Evolutionary conservation across 2,797 vertebrate genomes (phyloP).

Genomic region (Paramormyrops hopkinsi): DNA sequence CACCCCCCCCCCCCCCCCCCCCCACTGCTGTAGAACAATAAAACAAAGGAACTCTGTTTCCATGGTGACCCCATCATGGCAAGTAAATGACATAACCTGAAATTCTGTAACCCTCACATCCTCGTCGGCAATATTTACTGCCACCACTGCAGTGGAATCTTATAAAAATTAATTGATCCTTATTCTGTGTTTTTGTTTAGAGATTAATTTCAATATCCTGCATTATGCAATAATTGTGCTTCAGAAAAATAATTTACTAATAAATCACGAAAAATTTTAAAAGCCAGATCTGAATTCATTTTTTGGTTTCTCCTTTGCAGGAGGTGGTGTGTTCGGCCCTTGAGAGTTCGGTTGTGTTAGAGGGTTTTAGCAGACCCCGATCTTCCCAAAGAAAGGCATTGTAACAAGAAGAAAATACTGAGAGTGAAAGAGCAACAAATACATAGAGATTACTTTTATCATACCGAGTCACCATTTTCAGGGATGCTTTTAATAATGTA

Average conservation of each 20-base stretch:
- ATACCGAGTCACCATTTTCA: background rate
- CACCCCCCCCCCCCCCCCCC: background rate
- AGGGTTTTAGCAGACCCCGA: background rate
- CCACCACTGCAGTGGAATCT: background rate
- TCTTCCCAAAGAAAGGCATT: background rate
- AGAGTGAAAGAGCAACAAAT: background rate
- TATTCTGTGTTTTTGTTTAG: background rate
- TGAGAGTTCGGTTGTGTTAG: background rate
- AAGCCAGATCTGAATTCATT: background rate
- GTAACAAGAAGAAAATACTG: background rate
- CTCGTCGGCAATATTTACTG: background rate
- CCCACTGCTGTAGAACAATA: background rate
- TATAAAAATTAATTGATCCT: background rate
- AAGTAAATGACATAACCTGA: background rate
- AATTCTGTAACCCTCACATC: background rate
- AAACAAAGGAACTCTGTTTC: conserved; percentile 10
- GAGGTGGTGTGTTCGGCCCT: background rate
- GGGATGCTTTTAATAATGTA: background rate
- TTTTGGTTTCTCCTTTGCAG: background rate
- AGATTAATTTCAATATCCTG: background rate
- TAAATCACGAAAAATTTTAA: background rate
- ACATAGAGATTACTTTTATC: background rate
- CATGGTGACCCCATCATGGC: background rate
- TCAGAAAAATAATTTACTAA: background rate
- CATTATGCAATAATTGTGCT: background rate